These are phyloP conservation scores for Crenuchus spilurus DNA, from an alignment of 2,797 vertebrate species.

Conservation along the genomic window DNA sequence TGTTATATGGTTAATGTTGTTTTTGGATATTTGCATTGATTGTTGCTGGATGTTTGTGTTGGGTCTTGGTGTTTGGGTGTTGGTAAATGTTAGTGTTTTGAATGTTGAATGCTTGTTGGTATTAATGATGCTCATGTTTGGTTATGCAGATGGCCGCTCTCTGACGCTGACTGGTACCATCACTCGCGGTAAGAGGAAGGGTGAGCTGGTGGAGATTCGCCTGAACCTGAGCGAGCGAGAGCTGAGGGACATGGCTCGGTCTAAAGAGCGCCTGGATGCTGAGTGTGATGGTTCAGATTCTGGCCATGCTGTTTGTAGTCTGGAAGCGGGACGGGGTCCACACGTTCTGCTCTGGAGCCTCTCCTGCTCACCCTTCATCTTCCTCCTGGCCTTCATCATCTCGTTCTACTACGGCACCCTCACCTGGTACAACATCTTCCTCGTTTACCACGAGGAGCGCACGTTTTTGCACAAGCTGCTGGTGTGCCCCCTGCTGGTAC, in stretches of 20 bases:
- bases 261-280: constrained; percentile 71
- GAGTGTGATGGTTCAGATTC: constrained; percentile 56
- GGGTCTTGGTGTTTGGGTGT: neutral
- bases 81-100: neutral
- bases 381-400: constrained; percentile 82
- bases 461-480: constrained; percentile 88
- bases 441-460: constrained; percentile 88
- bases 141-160: constrained; percentile 81
- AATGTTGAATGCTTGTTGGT: neutral
- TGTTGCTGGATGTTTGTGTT: neutral
- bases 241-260: constrained; percentile 81
- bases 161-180: constrained; percentile 88
- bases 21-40: neutral
- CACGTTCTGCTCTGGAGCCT: constrained; percentile 84
- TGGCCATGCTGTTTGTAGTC: constrained; percentile 69
- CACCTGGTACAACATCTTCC: constrained; percentile 88
- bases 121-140: no score
- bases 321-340: constrained; percentile 79
- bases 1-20: no score
- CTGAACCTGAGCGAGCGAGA: constrained; percentile 85
- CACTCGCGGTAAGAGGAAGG: constrained; percentile 87
- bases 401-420: constrained; percentile 89
- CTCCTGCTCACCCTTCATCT: constrained; percentile 81
- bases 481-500: constrained; percentile 82
- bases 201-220: constrained; percentile 88